A percentile compares a stretch with the other conserved stretches of the same genome.
Evolutionary conservation across 2,888 invertebrate species (phyloP).

Genomic region (Drosophila prolongata): DNA sequence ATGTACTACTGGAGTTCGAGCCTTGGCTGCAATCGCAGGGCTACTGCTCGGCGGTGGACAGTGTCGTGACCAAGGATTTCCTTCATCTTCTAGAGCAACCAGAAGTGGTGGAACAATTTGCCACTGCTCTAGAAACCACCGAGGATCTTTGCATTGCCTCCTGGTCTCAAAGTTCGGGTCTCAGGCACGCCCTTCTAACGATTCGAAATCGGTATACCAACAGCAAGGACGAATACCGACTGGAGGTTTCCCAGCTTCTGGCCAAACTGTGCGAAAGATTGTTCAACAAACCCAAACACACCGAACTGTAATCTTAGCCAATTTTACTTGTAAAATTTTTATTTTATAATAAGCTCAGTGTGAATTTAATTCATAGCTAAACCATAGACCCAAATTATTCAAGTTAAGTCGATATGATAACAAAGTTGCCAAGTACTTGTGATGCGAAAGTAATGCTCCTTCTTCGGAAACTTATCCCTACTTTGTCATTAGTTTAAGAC

Average conservation of each 20-base stretch:
- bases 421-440: constrained; percentile 45
- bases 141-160: constrained; percentile 65
- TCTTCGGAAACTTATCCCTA: constrained; percentile 11
- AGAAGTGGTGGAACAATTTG: constrained; percentile 79
- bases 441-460: constrained; percentile 45
- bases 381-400: constrained; percentile 10
- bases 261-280: constrained; percentile 56
- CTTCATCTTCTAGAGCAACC: constrained; percentile 77
- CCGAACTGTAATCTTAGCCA: constrained; percentile 65
- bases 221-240: constrained; percentile 79
- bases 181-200: constrained; percentile 78
- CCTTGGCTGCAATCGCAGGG: constrained; percentile 76
- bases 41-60: constrained; percentile 75
- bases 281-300: constrained; percentile 60
- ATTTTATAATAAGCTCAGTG: constrained; percentile 20
- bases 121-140: constrained; percentile 69
- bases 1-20: constrained; percentile 75
- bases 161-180: constrained; percentile 76
- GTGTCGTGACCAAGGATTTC: constrained; percentile 69
- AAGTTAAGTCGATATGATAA: constrained; percentile 20
- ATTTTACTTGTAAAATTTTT: constrained; percentile 13
- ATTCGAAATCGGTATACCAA: constrained; percentile 73
- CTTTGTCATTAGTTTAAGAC: constrained; percentile 21
- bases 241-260: constrained; percentile 77
- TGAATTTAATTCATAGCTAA: constrained; percentile 45